Conservation (phyloP, 2,888 invertebrate genomes). For the Drosophila seclusa region DNA sequence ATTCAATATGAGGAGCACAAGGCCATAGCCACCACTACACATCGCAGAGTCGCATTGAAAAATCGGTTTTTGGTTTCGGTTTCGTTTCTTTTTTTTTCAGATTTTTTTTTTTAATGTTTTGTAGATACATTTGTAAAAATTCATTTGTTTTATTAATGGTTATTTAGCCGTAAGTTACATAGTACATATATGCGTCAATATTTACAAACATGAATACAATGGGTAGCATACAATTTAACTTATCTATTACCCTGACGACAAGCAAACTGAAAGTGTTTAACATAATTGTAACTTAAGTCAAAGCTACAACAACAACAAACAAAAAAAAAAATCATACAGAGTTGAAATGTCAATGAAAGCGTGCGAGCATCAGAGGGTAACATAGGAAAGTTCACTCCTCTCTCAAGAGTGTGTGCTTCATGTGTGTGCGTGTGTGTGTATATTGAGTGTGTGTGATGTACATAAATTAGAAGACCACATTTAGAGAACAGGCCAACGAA, state of each 20-base stretch:
- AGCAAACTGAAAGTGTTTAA: constrained; percentile 41
- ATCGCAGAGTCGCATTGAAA: constrained; percentile 27
- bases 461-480: constrained; percentile 50
- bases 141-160: constrained; percentile 38
- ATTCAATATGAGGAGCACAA: constrained; percentile 5
- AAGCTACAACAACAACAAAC: constrained; percentile 44
- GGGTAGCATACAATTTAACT: constrained; percentile 49
- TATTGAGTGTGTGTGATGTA: constrained; percentile 30
- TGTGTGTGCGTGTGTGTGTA: constrained; percentile 7
- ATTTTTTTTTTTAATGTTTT: constrained; percentile 12
- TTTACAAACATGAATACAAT: constrained; percentile 75
- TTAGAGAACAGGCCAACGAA: constrained; percentile 24
- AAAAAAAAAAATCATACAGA: constrained; percentile 25
- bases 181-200: constrained; percentile 64
- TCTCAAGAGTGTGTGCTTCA: constrained; percentile 15
- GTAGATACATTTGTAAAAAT: constrained; percentile 22
- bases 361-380: constrained; percentile 42
- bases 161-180: constrained; percentile 44
- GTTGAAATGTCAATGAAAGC: constrained; percentile 34
- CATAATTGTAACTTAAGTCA: constrained; percentile 45
- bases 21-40: constrained; percentile 31
- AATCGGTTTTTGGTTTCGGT: constrained; percentile 31
- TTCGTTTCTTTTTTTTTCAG: constrained; percentile 30
- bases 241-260: constrained; percentile 56
- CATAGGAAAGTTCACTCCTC: constrained; percentile 20